Conservation (phyloP, 2,113 vertebrate genomes). For the Solea senegalensis region DNA sequence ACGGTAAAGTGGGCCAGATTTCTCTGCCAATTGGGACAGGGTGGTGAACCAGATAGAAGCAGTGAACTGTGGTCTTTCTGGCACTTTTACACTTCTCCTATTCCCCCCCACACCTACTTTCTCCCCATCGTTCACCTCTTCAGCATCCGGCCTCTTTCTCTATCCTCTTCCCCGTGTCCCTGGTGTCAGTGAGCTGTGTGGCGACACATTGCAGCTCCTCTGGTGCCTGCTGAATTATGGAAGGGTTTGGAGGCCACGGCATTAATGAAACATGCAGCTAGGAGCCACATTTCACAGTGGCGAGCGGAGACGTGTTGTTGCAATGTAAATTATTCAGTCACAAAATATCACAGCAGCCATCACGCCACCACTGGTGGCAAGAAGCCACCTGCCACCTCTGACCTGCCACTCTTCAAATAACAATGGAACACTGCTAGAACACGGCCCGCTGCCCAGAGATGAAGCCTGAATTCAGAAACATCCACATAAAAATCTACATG, state of each 20-base stretch:
- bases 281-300: conserved; percentile 68
- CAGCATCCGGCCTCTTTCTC: conserved; percentile 73
- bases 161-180: conserved; percentile 74
- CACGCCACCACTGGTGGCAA: conserved; percentile 68
- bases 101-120: conserved; percentile 44
- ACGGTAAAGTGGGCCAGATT: conserved; percentile 74
- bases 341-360: conserved; percentile 77
- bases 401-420: conserved; percentile 46
- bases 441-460: conserved; percentile 9
- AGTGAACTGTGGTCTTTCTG: conserved; percentile 84
- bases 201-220: conserved; percentile 83
- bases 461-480: too few relatives aligned
- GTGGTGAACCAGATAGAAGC: conserved; percentile 74
- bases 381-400: conserved; percentile 75
- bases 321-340: conserved; percentile 80
- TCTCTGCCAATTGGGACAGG: conserved; percentile 73
- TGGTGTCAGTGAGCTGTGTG: conserved; percentile 83
- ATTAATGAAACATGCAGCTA: conserved; percentile 90
- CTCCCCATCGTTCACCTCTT: conserved; percentile 75
- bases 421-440: conserved; percentile 23
- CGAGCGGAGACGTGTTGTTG: conserved; percentile 72
- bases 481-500: too few relatives aligned
- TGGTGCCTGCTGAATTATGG: conserved; percentile 87
- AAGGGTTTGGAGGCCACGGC: conserved; percentile 79
- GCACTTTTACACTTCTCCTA: conserved; percentile 57